A percentile compares a stretch with the other conserved stretches of the same genome.
Conservation (phyloP, 2,888 invertebrate species). For the Lepidochrysops patricia region DNA sequence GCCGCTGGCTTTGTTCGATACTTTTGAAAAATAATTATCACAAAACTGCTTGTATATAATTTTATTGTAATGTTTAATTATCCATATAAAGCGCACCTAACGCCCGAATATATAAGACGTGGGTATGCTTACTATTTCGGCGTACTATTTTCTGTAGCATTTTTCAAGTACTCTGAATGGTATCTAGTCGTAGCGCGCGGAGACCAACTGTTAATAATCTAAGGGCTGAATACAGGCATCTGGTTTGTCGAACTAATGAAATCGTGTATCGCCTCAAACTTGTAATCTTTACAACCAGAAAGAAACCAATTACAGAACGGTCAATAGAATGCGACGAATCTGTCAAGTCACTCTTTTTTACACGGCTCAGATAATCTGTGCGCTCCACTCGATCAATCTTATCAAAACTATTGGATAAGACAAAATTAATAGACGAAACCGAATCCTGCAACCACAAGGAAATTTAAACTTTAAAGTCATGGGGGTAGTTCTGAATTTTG, state of each 20-base stretch:
- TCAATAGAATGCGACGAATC: conserved; percentile 68
- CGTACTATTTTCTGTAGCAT: too few relatives aligned
- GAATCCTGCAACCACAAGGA: neutral
- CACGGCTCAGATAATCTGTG: conserved; percentile 63
- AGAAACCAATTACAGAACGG: conserved; percentile 43
- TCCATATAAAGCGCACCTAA: too few relatives aligned
- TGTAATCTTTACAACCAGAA: conserved; percentile 27
- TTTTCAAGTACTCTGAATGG: too few relatives aligned
- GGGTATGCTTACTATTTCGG: too few relatives aligned
- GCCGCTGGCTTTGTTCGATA: too few relatives aligned
- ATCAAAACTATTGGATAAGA: conserved; percentile 49
- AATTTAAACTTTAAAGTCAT: conserved; percentile 26
- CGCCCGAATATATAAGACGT: too few relatives aligned
- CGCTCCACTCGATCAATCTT: conserved; percentile 75
- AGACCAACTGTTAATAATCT: too few relatives aligned
- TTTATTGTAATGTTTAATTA: too few relatives aligned
- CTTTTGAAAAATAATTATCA: too few relatives aligned
- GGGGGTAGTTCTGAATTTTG: conserved; percentile 19
- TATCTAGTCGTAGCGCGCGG: too few relatives aligned
- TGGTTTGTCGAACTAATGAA: neutral
- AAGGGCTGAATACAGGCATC: too few relatives aligned
- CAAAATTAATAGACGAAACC: conserved; percentile 31
- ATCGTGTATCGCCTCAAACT: neutral
- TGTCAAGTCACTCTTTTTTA: conserved; percentile 72
- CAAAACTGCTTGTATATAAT: too few relatives aligned